Evolutionary conservation across 2,888 invertebrate genomes (phyloP).

Genomic region (Notodonta ziczac): DNA sequence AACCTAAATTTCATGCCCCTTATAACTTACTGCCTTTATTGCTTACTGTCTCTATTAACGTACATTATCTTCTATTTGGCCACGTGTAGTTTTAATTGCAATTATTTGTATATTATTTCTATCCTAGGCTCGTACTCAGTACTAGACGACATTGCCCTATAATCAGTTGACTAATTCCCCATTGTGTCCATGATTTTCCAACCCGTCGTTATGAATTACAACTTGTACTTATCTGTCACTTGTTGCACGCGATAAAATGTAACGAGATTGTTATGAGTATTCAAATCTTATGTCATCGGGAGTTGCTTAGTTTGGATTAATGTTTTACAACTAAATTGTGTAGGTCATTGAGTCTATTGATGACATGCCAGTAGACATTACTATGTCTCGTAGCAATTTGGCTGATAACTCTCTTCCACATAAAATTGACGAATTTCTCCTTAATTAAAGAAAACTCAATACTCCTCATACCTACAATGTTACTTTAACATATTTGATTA

Average conservation of each 20-base stretch:
- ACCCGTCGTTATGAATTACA: conserved; percentile 62
- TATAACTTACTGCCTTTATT: background rate
- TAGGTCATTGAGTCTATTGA: background rate
- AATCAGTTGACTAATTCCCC: conserved; percentile 53
- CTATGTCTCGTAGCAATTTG: too few relatives aligned
- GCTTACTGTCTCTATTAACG: conserved; percentile 6
- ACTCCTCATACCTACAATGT: too few relatives aligned
- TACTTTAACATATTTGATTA: background rate
- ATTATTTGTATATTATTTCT: conserved; percentile 37
- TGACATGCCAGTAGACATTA: background rate
- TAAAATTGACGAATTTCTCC: too few relatives aligned
- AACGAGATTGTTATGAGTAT: conserved; percentile 23
- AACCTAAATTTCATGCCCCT: background rate
- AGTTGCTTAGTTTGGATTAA: conserved; percentile 27
- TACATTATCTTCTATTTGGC: conserved; percentile 19
- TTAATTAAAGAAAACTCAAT: too few relatives aligned
- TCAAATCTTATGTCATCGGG: conserved; percentile 30
- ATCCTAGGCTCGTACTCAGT: conserved; percentile 20
- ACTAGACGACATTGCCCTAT: conserved; percentile 48
- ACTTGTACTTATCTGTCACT: conserved; percentile 55
- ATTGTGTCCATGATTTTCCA: conserved; percentile 58
- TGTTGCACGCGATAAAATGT: conserved; percentile 47
- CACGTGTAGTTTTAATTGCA: conserved; percentile 21
- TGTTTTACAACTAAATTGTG: background rate
- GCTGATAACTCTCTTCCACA: too few relatives aligned